Percentiles rank a stretch among this genome's conserved stretches.
These are phyloP conservation scores for Heterodera carotae DNA, from an alignment of 1,140 invertebrate species.

Conservation along the genomic window DNA sequence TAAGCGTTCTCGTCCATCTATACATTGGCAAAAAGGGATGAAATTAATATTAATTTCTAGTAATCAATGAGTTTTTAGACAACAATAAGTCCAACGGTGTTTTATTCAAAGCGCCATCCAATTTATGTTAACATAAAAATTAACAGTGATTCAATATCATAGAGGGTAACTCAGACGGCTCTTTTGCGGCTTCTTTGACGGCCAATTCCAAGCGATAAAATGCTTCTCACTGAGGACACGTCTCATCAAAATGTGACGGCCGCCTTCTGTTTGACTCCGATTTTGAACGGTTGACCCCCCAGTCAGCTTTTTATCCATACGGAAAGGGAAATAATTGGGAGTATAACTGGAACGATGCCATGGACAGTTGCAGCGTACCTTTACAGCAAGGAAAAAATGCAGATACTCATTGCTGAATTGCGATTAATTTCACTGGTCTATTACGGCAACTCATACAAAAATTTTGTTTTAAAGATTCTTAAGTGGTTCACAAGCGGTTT, in stretches of 20 bases:
- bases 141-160: background rate
- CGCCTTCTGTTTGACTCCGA: background rate
- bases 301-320: background rate
- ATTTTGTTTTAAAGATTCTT: too few relatives aligned
- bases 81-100: too few relatives aligned
- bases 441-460: too few relatives aligned
- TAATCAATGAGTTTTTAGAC: background rate
- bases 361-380: slow-evolving; percentile 20
- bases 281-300: background rate
- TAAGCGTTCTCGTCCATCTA: background rate
- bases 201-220: slow-evolving; percentile 26
- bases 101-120: background rate
- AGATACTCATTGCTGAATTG: background rate
- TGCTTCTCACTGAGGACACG: slow-evolving; percentile 11
- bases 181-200: slow-evolving; percentile 4
- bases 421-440: too few relatives aligned
- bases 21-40: background rate
- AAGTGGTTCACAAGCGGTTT: too few relatives aligned
- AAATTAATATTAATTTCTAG: background rate
- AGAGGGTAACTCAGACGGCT: slow-evolving; percentile 23
- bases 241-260: slow-evolving; percentile 15
- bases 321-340: slow-evolving; percentile 10
- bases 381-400: background rate
- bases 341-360: slow-evolving; percentile 14
- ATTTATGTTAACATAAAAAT: background rate